Conservation (phyloP, 2,797 vertebrate species). For the Pempheris klunzingeri region DNA sequence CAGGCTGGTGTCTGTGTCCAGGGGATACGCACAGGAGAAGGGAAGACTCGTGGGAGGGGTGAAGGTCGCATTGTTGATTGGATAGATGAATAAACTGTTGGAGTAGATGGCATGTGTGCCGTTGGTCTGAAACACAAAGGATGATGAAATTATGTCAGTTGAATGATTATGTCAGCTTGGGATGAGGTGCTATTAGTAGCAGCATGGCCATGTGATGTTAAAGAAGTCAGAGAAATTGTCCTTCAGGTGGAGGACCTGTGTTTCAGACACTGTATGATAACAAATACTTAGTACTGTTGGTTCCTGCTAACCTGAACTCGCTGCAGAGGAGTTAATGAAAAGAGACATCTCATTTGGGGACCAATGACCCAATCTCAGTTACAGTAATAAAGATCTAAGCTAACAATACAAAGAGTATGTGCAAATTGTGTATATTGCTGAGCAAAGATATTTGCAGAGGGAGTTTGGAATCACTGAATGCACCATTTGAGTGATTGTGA, state of each 20-base stretch:
- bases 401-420: not conserved
- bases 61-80: constrained; percentile 66
- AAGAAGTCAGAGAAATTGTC: not conserved
- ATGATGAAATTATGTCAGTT: not conserved
- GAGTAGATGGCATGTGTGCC: constrained; percentile 73
- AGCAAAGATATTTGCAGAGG: too few relatives aligned
- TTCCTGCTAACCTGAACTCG: not conserved
- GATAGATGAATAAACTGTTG: constrained; percentile 78
- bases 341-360: not conserved
- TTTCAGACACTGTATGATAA: not conserved
- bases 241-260: not conserved
- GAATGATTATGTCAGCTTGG: not conserved
- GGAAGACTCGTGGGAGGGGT: constrained; percentile 75
- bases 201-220: not conserved
- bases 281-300: not conserved
- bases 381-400: not conserved
- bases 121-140: constrained; percentile 72
- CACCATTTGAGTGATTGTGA: too few relatives aligned
- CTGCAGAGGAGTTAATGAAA: not conserved
- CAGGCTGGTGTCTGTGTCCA: constrained; percentile 80
- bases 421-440: too few relatives aligned
- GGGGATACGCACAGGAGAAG: constrained; percentile 83
- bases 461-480: too few relatives aligned
- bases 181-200: not conserved
- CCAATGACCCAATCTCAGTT: not conserved